Conservation (phyloP, 37 sponge, comb jelly and placozoan genomes). For the Tethya wilhelma region DNA sequence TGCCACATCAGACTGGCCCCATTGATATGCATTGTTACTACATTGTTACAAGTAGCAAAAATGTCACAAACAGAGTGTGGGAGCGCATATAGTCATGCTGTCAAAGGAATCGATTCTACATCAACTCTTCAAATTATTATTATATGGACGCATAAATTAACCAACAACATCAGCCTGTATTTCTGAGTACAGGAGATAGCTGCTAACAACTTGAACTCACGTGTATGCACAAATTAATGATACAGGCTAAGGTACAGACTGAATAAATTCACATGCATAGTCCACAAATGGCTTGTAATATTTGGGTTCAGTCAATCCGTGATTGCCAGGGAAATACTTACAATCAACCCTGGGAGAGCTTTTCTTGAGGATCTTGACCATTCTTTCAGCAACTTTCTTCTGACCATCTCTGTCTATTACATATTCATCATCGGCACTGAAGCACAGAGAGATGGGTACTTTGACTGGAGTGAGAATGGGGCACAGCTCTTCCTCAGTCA, state of each 20-base stretch:
- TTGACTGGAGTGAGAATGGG: slow-evolving; percentile 28
- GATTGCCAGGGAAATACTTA: slow-evolving; percentile 37
- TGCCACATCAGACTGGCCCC: too few relatives aligned
- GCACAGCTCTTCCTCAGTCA: slow-evolving; percentile 41
- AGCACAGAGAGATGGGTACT: slow-evolving; percentile 47
- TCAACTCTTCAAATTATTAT: too few relatives aligned
- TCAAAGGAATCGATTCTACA: too few relatives aligned
- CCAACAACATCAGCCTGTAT: too few relatives aligned
- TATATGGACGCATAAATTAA: too few relatives aligned
- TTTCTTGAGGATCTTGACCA: slow-evolving; percentile 31
- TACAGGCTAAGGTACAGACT: background rate
- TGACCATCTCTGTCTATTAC: slow-evolving; percentile 38
- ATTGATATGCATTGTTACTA: background rate
- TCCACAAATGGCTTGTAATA: slow-evolving; percentile 42
- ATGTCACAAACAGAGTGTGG: too few relatives aligned
- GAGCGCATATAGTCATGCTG: too few relatives aligned
- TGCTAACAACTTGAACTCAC: background rate
- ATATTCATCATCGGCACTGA: slow-evolving; percentile 47
- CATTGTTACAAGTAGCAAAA: background rate
- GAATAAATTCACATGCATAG: slow-evolving; percentile 17
- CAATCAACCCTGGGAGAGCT: slow-evolving; percentile 14
- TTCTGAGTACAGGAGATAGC: too few relatives aligned
- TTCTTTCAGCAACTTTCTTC: slow-evolving; percentile 31
- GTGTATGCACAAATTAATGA: background rate
- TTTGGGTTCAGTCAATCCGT: slow-evolving; percentile 16